Base-by-base conservation (phyloP, 2,888 invertebrate genomes). In the Leptinotarsa tumamoca region DNA sequence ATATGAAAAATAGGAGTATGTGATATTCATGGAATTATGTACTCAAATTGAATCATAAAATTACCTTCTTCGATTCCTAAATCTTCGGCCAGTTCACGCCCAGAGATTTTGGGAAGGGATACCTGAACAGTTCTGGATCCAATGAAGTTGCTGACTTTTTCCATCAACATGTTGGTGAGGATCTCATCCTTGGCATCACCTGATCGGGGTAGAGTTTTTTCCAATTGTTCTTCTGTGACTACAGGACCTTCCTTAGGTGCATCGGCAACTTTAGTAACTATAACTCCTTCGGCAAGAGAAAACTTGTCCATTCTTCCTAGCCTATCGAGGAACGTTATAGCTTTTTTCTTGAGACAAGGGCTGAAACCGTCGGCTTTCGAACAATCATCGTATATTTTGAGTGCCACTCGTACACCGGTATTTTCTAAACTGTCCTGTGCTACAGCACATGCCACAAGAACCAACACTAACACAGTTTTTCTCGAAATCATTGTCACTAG, bases 341-440 rank as follows among this genome's bases (percentile, higher is more conserved):
- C 95, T 85, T 95, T 95, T 87, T 94, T 95, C 90, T 95, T 95
- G 70, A 95, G 89, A 86, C 95, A 95, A 33, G 93, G 93, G 71
- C 93, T 89, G 71, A 95, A 90, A 68, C 93, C 94, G 76, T 93
- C 93, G 1, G 92, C 88, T 79, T 91, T 91, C 78, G 92, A 91
- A 85, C 95, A 95, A 83, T 95, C 95, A 82, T 95, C 95, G 87
- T 95, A 95, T 79, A 95, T 90, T 83, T 93, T 92, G 83, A 92
- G 89, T 5, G 93, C 88, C 67, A 93, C 91, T 77, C 92, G 91
- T 82, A 94, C 89, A 74, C 95, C 93, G 75, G 92, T 88, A 81
- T 87, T 90, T 74, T 91, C 90, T 74, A 86, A 85, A 81, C 79
- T 82, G 75, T 87, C 85, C 74, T 83, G 77, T 50, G 84, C 85